Conservation (phyloP, 2,888 invertebrate species). For the Nineta flava region DNA sequence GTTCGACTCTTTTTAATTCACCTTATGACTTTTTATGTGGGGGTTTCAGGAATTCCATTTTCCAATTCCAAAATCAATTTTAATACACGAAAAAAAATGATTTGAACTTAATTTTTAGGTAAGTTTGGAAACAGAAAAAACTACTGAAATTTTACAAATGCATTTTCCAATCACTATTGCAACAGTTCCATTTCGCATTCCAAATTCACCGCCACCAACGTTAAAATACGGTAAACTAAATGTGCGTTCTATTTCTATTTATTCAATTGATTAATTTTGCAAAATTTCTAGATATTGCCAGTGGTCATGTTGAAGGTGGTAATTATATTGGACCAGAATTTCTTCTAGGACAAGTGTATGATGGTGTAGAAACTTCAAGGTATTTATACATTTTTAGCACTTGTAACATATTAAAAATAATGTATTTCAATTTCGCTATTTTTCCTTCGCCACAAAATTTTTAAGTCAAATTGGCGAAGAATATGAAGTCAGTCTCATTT, state of each 20-base stretch:
- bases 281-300: slow-evolving; percentile 40
- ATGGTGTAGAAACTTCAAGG: slow-evolving; percentile 33
- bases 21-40: no score
- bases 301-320: slow-evolving; percentile 59
- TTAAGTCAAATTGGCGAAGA: no score
- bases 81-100: no score
- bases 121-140: slow-evolving; percentile 50
- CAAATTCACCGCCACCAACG: slow-evolving; percentile 41
- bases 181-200: slow-evolving; percentile 54
- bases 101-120: slow-evolving; percentile 30
- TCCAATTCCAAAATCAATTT: no score
- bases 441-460: no score
- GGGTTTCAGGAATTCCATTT: no score
- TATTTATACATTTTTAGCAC: not conserved
- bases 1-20: no score
- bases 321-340: slow-evolving; percentile 64
- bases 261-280: slow-evolving; percentile 4
- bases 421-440: no score
- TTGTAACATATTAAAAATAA: not conserved
- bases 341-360: slow-evolving; percentile 61
- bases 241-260: no score
- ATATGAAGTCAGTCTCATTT: no score
- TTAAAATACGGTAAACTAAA: slow-evolving; percentile 43
- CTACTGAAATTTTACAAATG: slow-evolving; percentile 52
- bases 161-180: slow-evolving; percentile 61